A percentile compares a stretch with the other conserved stretches of the same genome.
Conservation (phyloP, 2,113 vertebrate species). For the Opisthocomus hoazin region DNA sequence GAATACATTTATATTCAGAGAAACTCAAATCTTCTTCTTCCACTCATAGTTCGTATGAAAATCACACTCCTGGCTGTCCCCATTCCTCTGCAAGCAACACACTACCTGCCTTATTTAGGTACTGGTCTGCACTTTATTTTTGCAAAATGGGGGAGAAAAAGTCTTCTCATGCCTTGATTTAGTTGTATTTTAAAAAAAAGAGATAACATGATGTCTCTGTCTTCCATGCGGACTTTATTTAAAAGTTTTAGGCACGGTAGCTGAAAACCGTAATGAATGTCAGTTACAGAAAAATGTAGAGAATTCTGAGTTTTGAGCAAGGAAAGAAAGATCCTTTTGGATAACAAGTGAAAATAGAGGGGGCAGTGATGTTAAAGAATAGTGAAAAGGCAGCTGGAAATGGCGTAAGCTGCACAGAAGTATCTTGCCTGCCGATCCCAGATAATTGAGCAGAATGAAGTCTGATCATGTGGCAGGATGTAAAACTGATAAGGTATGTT, state of each 20-base stretch:
- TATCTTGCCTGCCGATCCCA: not conserved
- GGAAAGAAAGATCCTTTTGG: not conserved
- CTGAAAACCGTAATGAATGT: not conserved
- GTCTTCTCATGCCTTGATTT: not conserved
- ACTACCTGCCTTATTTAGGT: not conserved
- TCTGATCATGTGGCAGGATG: not conserved
- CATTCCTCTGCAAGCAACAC: not conserved
- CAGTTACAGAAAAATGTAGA: not conserved
- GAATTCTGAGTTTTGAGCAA: not conserved
- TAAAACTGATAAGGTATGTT: not conserved
- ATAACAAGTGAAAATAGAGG: not conserved
- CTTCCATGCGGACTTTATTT: not conserved
- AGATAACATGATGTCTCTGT: not conserved
- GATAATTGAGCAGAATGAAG: not conserved
- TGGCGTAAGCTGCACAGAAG: not conserved
- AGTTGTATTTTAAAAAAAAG: not conserved
- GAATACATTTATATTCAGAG: not conserved
- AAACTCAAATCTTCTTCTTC: not conserved
- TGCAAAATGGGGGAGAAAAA: not conserved
- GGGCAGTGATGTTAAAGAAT: not conserved
- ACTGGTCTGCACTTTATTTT: not conserved
- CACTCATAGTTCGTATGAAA: not conserved
- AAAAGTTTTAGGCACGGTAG: not conserved
- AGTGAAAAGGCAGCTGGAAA: not conserved
- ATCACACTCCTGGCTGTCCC: not conserved